phyloP scores from a whole-genome alignment of 2,113 vertebrate species.

The Dicrurus megarhynchus region DNA sequence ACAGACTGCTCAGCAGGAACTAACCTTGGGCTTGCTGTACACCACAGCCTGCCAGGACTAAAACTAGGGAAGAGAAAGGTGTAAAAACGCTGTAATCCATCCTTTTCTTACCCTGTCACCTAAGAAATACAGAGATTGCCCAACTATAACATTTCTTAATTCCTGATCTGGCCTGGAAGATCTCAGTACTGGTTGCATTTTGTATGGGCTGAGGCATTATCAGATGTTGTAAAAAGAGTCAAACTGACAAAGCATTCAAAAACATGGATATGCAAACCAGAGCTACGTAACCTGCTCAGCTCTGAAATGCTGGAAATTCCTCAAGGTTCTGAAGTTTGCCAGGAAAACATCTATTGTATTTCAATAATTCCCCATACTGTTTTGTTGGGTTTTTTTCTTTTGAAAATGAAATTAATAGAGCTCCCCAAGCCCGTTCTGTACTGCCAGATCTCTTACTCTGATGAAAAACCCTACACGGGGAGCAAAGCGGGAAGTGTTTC shows the following conservation, averaged over 20 bases:
- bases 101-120: not conserved
- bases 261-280: not conserved
- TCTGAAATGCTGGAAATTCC: not conserved
- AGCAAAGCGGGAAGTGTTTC: not conserved
- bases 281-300: not conserved
- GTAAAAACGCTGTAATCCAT: not conserved
- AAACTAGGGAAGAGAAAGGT: not conserved
- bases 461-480: fast-evolving
- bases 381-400: not conserved
- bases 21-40: not conserved
- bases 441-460: not conserved
- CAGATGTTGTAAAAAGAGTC: not conserved
- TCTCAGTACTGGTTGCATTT: not conserved
- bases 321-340: not conserved
- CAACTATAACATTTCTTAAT: not conserved
- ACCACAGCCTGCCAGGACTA: not conserved
- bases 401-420: not conserved
- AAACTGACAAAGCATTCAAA: not conserved
- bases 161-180: not conserved
- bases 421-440: fast-evolving
- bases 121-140: not conserved
- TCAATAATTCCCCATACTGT: not conserved
- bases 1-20: not conserved
- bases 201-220: not conserved
- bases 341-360: not conserved